Evolutionary conservation across 2,797 vertebrate genomes (phyloP), one percentile per base, ranked within the genome.

Genomic region (Jordanella pulchra): DNA sequence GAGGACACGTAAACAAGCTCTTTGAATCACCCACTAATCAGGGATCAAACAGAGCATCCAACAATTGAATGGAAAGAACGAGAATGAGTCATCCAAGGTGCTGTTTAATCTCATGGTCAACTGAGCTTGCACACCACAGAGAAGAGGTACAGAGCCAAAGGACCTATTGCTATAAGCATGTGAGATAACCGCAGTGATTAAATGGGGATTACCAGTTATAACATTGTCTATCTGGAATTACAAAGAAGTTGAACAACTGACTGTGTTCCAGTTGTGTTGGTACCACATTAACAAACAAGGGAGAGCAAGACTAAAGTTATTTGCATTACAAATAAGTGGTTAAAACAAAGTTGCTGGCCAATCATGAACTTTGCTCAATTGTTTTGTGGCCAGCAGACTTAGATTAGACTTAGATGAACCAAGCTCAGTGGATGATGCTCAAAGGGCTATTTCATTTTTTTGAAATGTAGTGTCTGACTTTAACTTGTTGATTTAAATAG

Each of bases 51-150:
- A 7, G 11, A 51, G 48, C 47, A 67, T 67, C 21, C 48, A 32
- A 32, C 48, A n/a, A 67, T 30, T 23, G 30, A 67, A 50, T 50
- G 48, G 65, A 67, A 67, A 67, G 28, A 67, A 63, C 60, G 9
- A 63, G 60, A 51, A 23, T 50, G 48, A 53, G 48, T 51, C 28
- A 51, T 51, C 21, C n/a, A 23, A 67, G 47, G 21, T 35, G 23
- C 65, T 51, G 47, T 67, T 21, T 35, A 50, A 67, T 53, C 28
- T 35, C 48, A 21, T 15, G 13, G 58, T 63, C 35, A 42, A 14
- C 21, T 44, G 23, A 63, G 60, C 39, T 25, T 23, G 25, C 13
- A 1, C 60, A 63, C 11, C 21, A 42, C 35, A 63, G n/a, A 63
- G 32, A 10, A 50, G 45, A 50, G 47, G n/a, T 42, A 25, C 12